Conservation (phyloP, 2,113 vertebrate genomes). For the Vulpes ferrilata region DNA sequence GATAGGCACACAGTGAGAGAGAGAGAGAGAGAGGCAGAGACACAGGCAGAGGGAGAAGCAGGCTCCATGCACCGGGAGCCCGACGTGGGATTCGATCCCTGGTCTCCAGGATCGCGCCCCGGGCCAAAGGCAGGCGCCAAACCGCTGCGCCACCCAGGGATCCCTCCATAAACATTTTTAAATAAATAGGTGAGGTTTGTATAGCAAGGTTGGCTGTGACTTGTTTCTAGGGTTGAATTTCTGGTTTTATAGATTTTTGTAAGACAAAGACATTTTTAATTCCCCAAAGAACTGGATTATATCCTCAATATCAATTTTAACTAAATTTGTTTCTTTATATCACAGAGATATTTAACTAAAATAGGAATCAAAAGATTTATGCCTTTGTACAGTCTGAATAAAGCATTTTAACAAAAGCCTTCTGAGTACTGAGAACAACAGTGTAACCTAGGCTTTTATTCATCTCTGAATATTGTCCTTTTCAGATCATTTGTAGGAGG, state of each 20-base stretch:
- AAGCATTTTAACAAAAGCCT: background rate
- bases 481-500: background rate
- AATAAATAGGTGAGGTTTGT: background rate
- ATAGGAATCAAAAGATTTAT: background rate
- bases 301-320: background rate
- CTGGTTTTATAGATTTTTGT: background rate
- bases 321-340: background rate
- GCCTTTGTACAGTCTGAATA: background rate
- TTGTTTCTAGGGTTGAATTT: background rate
- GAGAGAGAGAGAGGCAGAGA: too few species aligned
- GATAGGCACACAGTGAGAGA: too few species aligned
- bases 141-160: too few species aligned
- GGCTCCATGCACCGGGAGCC: too few species aligned
- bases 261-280: background rate
- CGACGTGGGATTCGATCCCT: too few species aligned
- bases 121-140: too few species aligned
- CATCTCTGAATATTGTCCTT: background rate
- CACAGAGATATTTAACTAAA: background rate
- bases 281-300: background rate
- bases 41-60: too few species aligned
- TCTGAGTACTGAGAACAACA: background rate
- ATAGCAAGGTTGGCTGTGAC: background rate
- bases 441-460: background rate
- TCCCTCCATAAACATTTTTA: background rate
- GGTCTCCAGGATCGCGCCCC: too few species aligned